phyloP scores from a whole-genome alignment of 37 sponge, comb jelly and placozoan species.

The Agelas oroides region DNA sequence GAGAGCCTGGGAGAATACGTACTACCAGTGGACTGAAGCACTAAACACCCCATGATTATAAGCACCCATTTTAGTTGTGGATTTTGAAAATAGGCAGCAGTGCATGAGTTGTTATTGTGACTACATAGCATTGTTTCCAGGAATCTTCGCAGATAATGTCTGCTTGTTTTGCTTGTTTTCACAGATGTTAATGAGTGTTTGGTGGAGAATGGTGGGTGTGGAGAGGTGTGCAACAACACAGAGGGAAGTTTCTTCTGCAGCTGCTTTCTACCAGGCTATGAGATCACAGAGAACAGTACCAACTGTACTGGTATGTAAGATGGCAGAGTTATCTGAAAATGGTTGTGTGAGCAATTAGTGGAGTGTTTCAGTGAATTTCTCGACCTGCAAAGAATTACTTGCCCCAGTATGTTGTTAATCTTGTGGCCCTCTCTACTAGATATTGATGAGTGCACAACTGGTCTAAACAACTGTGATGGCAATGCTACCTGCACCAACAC shows the following conservation, averaged over 20 bases:
- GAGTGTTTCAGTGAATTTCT: not conserved
- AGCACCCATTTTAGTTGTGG: too few relatives aligned
- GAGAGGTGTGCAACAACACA: constrained; percentile 54
- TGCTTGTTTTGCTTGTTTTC: not conserved
- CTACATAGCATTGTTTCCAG: too few relatives aligned
- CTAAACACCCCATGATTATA: too few relatives aligned
- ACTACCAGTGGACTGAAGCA: too few relatives aligned
- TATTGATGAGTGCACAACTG: constrained; percentile 30
- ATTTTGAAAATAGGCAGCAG: too few relatives aligned
- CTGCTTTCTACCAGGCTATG: constrained; percentile 13
- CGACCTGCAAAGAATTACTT: too few relatives aligned
- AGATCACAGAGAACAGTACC: not conserved
- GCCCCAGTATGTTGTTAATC: too few relatives aligned
- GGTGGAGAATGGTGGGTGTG: constrained; percentile 23
- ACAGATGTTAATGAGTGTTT: constrained; percentile 79
- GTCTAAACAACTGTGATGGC: not conserved
- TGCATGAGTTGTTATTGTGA: too few relatives aligned
- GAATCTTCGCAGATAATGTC: too few relatives aligned
- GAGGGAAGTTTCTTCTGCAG: constrained; percentile 29
- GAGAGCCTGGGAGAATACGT: too few relatives aligned
- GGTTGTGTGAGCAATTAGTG: not conserved
- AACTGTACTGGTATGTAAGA: constrained; percentile 32
- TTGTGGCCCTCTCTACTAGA: too few relatives aligned
- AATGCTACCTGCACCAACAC: constrained; percentile 52
- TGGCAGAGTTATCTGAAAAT: not conserved